A percentile compares a stretch with the other conserved stretches of the same genome.
Conservation (phyloP, 2,888 invertebrate genomes). For the Clitarchus hookeri region DNA sequence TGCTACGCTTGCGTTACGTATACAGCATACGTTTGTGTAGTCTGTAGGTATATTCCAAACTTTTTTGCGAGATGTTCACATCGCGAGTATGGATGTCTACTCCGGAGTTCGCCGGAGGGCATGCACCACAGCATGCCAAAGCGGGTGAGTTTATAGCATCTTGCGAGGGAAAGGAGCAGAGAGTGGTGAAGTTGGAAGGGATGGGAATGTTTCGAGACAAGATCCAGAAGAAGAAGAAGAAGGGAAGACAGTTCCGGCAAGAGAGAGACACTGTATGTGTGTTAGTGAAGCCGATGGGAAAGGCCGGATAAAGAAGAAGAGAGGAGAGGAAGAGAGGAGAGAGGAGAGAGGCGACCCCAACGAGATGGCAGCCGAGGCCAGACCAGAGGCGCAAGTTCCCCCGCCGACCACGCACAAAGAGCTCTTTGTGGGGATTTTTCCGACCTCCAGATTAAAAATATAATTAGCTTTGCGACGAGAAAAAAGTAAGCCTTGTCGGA, state of each 20-base stretch:
- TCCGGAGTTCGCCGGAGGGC: too few species aligned
- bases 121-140: too few species aligned
- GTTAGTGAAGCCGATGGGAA: not conserved
- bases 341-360: not conserved
- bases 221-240: not conserved
- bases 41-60: too few species aligned
- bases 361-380: not conserved
- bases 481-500: not conserved
- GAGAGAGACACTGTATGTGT: not conserved
- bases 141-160: too few species aligned
- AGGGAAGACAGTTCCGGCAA: not conserved
- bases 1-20: too few species aligned
- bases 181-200: too few species aligned
- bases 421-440: constrained; percentile 5
- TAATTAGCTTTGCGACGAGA: not conserved
- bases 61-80: too few species aligned
- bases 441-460: constrained; percentile 14
- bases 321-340: not conserved
- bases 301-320: not conserved
- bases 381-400: not conserved
- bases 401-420: not conserved
- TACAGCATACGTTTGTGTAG: too few species aligned
- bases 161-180: too few species aligned
- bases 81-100: too few species aligned
- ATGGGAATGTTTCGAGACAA: too few species aligned